Conservation (phyloP, 1,140 invertebrate species). For the Battus philenor region DNA sequence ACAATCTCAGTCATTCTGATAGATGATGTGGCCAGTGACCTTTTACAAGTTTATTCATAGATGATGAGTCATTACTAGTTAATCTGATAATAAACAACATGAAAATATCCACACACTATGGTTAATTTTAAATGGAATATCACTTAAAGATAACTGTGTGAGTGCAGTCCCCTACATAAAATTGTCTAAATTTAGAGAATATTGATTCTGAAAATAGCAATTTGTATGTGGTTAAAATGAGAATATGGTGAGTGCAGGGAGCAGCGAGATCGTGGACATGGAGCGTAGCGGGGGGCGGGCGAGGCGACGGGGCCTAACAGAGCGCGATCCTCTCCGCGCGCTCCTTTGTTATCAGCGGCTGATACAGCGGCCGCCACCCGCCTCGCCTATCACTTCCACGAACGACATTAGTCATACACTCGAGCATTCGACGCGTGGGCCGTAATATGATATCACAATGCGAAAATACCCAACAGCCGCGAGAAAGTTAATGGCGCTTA, state of each 20-base stretch:
- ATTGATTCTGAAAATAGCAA: slow-evolving; percentile 69
- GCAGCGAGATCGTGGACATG: slow-evolving; percentile 16
- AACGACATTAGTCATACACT: slow-evolving; percentile 73
- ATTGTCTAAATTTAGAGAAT: slow-evolving; percentile 71
- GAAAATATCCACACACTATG: slow-evolving; percentile 20
- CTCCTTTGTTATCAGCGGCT: slow-evolving; percentile 71
- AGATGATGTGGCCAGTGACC: slow-evolving; percentile 62
- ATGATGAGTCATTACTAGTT: slow-evolving; percentile 52
- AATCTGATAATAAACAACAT: slow-evolving; percentile 56
- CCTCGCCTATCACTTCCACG: slow-evolving; percentile 69
- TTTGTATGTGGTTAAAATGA: slow-evolving; percentile 24
- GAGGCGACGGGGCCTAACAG: slow-evolving; percentile 21
- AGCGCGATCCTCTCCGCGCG: slow-evolving; percentile 41
- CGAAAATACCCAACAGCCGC: slow-evolving; percentile 77
- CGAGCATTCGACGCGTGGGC: slow-evolving; percentile 70
- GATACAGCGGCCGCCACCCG: slow-evolving; percentile 55
- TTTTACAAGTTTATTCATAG: slow-evolving; percentile 57
- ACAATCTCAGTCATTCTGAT: slow-evolving; percentile 38
- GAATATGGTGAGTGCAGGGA: slow-evolving; percentile 27
- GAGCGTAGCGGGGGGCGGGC: slow-evolving; percentile 22
- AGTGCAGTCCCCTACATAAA: slow-evolving; percentile 54
- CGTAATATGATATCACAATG: slow-evolving; percentile 77
- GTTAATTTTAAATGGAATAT: slow-evolving; percentile 5
- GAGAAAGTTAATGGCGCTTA: slow-evolving; percentile 78
- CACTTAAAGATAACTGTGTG: slow-evolving; percentile 27